A percentile compares a stretch with the other conserved stretches of the same genome.
These are phyloP conservation scores for Pomatorhinus ruficollis DNA, from an alignment of 2,113 vertebrate species.

Conservation along the genomic window DNA sequence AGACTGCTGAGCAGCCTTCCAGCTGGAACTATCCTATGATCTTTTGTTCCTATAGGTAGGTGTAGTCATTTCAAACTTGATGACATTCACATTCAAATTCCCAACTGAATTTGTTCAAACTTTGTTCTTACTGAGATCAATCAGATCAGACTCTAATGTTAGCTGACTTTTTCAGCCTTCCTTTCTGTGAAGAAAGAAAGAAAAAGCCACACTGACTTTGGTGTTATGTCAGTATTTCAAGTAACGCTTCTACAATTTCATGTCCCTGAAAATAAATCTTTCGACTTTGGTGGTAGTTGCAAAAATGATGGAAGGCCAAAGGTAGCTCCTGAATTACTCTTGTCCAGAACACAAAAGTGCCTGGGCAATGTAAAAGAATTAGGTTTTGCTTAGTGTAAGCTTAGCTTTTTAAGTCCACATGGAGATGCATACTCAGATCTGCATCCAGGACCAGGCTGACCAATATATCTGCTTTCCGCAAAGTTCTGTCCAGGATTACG, in stretches of 20 bases:
- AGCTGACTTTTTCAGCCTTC: not conserved
- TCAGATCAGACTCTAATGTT: not conserved
- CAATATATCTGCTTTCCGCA: not conserved
- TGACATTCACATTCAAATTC: not conserved
- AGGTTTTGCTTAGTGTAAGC: not conserved
- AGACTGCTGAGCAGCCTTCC: not conserved
- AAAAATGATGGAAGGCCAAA: not conserved
- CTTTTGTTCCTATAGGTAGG: not conserved
- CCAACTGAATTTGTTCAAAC: not conserved
- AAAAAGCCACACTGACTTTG: not conserved
- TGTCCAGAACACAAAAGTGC: not conserved
- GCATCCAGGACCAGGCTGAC: accelerated
- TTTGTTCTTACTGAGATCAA: not conserved
- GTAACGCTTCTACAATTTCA: not conserved
- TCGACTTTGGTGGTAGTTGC: not conserved
- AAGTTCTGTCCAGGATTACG: not conserved
- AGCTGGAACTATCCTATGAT: not conserved
- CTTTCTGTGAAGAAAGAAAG: not conserved
- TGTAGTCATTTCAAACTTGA: not conserved
- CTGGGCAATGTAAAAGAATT: not conserved
- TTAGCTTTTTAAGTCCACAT: not conserved
- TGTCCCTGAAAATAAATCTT: not conserved
- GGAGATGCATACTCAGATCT: not conserved
- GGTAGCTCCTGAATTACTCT: not conserved
- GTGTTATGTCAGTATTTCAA: not conserved